These are phyloP conservation scores for Apotomis betuletana DNA, from an alignment of 2,888 invertebrate genomes.

Conservation along the genomic window DNA sequence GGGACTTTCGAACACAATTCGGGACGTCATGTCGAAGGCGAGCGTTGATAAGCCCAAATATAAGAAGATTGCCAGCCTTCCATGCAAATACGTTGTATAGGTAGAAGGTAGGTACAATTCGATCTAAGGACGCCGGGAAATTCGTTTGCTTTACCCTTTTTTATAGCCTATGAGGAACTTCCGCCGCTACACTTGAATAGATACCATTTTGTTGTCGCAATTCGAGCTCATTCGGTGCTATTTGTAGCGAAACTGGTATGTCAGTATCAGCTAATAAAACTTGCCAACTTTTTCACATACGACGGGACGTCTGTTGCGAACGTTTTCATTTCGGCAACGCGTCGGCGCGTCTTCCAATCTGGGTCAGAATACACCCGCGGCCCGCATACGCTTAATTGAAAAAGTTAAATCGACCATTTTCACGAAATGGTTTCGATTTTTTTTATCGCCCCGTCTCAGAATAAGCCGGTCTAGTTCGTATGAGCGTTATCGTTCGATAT, in stretches of 20 bases:
- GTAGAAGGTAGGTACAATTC: conserved; percentile 57
- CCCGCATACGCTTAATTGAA: conserved; percentile 71
- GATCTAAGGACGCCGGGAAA: conserved; percentile 62
- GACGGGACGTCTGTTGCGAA: conserved; percentile 45
- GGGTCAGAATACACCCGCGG: conserved; percentile 63
- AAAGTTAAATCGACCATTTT: conserved; percentile 78
- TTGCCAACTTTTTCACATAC: conserved; percentile 32
- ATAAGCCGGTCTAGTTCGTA: conserved; percentile 46
- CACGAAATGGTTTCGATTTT: conserved; percentile 63
- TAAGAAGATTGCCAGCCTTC: conserved; percentile 61
- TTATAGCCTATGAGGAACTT: conserved; percentile 61
- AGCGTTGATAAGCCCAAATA: conserved; percentile 67
- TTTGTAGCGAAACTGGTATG: conserved; percentile 20
- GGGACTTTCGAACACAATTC: conserved; percentile 59
- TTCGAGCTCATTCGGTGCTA: conserved; percentile 36
- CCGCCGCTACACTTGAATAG: conserved; percentile 38
- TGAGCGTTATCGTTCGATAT: conserved; percentile 30
- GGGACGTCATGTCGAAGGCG: conserved; percentile 60
- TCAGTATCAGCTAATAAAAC: conserved; percentile 34
- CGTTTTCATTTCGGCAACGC: conserved; percentile 67
- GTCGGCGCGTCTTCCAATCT: conserved; percentile 54
- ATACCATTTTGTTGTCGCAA: conserved; percentile 50
- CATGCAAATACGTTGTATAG: conserved; percentile 62
- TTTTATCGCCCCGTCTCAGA: conserved; percentile 50
- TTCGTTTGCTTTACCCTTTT: conserved; percentile 66